Evolutionary conservation across 2,113 vertebrate genomes (phyloP).

Genomic region (Gallinago media): DNA sequence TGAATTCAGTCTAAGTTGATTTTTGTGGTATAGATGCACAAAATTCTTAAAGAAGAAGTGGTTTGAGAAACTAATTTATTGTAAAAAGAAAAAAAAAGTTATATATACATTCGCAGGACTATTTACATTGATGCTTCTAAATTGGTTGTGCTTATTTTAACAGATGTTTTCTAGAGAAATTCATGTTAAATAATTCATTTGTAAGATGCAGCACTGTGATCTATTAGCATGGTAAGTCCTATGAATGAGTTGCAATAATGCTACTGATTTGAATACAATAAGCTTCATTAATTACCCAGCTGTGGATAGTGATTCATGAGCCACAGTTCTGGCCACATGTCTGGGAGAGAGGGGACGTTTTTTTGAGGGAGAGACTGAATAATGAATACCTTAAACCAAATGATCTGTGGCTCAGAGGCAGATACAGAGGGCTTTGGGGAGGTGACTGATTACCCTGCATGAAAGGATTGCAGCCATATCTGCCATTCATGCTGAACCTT

Average conservation of each 20-base stretch:
- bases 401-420: conserved; percentile 61
- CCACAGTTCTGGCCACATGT: background rate
- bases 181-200: background rate
- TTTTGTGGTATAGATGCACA: background rate
- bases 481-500: background rate
- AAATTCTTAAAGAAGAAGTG: background rate
- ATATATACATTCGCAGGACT: background rate
- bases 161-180: background rate
- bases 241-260: background rate
- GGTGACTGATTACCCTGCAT: background rate
- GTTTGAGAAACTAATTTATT: background rate
- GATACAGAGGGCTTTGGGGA: conserved; percentile 58
- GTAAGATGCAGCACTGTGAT: background rate
- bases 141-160: background rate
- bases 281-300: conserved; percentile 28
- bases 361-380: background rate
- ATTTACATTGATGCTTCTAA: background rate
- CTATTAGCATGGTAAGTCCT: background rate
- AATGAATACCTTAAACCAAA: conserved; percentile 64
- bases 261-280: background rate
- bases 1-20: background rate
- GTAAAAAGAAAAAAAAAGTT: background rate
- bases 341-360: background rate
- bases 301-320: background rate
- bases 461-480: background rate